Percentiles rank a stretch among this genome's conserved stretches.
phyloP scores from a whole-genome alignment of 2,888 invertebrate species.

The Xestia ashworthii region DNA sequence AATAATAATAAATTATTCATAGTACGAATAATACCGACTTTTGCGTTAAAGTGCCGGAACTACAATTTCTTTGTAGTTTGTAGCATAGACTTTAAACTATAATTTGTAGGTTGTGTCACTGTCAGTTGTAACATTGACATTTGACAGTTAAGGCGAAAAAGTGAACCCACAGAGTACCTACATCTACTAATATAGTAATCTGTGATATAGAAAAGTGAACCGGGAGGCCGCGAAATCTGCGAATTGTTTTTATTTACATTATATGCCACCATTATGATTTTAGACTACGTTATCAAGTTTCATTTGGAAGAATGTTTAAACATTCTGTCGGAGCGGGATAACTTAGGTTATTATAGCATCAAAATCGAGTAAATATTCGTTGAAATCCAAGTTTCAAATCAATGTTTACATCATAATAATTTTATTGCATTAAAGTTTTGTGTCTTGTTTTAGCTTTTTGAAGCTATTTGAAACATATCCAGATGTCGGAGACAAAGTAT shows the following conservation, averaged over 20 bases:
- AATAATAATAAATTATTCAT: too few relatives aligned
- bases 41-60: too few relatives aligned
- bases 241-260: neutral
- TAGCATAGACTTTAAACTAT: too few relatives aligned
- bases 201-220: too few relatives aligned
- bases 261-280: constrained; percentile 75
- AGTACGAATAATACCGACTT: too few relatives aligned
- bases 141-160: neutral
- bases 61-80: too few relatives aligned
- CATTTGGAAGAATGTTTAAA: constrained; percentile 91
- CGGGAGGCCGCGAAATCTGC: neutral
- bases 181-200: too few relatives aligned
- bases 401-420: constrained; percentile 13
- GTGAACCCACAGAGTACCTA: too few relatives aligned
- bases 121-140: neutral
- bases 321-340: constrained; percentile 91
- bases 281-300: constrained; percentile 91
- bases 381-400: neutral
- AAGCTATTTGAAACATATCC: constrained; percentile 93
- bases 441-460: constrained; percentile 91
- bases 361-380: constrained; percentile 92
- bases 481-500: constrained; percentile 92
- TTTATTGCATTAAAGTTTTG: neutral
- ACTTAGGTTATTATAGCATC: constrained; percentile 91
- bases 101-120: too few relatives aligned